phyloP scores from a whole-genome alignment of 2,113 vertebrate species.

The Xenus cinereus region DNA sequence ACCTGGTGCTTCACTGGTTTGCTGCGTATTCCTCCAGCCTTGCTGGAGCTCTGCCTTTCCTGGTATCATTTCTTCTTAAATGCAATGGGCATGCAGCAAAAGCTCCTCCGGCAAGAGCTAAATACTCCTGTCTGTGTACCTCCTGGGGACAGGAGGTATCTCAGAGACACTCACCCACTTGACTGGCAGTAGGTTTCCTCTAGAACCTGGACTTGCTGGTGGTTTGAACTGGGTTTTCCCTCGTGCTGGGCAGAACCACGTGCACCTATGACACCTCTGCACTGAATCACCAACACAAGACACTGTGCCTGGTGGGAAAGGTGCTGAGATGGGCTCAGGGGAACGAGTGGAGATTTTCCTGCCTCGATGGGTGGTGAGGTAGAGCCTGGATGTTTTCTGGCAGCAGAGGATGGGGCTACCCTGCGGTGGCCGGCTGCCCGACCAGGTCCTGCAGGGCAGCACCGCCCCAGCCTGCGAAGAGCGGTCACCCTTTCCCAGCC shows the following conservation, averaged over 20 bases:
- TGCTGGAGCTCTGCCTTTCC: background rate
- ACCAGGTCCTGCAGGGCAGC: background rate
- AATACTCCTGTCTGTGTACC: background rate
- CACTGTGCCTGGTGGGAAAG: fast-evolving
- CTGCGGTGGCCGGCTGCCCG: fast-evolving
- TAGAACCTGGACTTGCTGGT: background rate
- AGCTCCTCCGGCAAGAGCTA: background rate
- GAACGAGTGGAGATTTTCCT: too few relatives aligned
- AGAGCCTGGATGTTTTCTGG: background rate
- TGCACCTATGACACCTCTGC: background rate
- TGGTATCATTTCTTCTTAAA: background rate
- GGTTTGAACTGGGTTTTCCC: background rate
- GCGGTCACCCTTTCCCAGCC: background rate
- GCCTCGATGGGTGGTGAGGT: fast-evolving
- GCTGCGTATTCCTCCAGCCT: background rate
- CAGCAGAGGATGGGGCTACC: background rate
- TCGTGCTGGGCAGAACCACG: fast-evolving
- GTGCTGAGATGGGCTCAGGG: fast-evolving
- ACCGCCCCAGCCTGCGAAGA: background rate
- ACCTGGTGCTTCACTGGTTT: background rate
- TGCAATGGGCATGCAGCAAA: background rate
- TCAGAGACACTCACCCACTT: background rate
- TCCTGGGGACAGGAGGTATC: background rate
- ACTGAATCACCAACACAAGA: fast-evolving
- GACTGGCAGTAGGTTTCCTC: background rate